Evolutionary conservation across 2,113 vertebrate genomes (phyloP).

Genomic region (Pogona vitticeps): DNA sequence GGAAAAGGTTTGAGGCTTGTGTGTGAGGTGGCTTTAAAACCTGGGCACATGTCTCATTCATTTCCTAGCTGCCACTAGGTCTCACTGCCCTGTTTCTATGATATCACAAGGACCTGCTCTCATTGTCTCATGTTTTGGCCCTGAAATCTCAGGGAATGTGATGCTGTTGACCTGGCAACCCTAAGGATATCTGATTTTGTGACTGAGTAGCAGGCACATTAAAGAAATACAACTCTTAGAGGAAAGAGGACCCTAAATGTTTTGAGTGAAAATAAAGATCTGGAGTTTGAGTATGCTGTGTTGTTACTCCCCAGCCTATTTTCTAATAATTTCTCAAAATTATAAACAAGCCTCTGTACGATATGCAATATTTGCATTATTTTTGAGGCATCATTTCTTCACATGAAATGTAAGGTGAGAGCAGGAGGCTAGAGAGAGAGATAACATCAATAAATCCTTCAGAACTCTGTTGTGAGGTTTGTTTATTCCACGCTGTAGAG

Average conservation of each 20-base stretch:
- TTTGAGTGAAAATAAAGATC: background rate
- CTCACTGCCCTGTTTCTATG: no score
- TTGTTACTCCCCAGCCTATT: background rate
- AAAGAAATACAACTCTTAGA: background rate
- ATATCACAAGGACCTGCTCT: no score
- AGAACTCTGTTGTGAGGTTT: background rate
- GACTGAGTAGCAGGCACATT: background rate
- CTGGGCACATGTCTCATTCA: no score
- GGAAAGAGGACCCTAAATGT: background rate
- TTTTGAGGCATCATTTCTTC: background rate
- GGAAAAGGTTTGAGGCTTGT: no score
- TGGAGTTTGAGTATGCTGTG: background rate
- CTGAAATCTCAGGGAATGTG: no score
- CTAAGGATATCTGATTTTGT: background rate
- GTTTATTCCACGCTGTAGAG: background rate
- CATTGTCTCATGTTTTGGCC: no score
- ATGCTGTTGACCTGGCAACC: no score
- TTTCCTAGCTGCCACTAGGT: no score
- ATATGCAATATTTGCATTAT: background rate
- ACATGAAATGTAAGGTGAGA: background rate
- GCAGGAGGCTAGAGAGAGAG: background rate
- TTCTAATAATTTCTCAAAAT: background rate
- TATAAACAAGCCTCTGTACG: background rate
- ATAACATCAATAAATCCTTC: background rate
- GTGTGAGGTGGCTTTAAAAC: no score